Conservation (phyloP, 2,113 vertebrate species). For the Chloebia gouldiae region DNA sequence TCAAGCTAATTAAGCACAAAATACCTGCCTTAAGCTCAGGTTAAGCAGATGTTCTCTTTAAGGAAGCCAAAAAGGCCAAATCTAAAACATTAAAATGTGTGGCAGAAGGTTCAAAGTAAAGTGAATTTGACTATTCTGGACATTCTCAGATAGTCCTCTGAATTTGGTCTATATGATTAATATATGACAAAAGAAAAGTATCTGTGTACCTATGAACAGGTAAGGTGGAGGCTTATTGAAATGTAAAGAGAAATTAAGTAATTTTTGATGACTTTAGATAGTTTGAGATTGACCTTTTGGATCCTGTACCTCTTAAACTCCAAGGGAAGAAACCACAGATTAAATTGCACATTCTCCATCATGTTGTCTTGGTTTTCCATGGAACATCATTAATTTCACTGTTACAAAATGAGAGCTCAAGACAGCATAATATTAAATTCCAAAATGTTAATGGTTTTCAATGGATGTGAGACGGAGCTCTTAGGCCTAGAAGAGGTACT, state of each 20-base stretch:
- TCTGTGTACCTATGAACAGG: not conserved
- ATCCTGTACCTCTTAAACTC: not conserved
- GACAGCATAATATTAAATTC: not conserved
- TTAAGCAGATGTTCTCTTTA: not conserved
- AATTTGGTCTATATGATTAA: not conserved
- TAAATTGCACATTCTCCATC: not conserved
- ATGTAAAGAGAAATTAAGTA: not conserved
- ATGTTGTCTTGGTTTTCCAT: not conserved
- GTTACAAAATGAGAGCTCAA: not conserved
- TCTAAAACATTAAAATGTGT: not conserved
- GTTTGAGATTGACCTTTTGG: not conserved
- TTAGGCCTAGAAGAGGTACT: not conserved
- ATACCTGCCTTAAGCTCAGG: not conserved
- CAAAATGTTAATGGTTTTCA: not conserved
- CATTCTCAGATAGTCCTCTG: not conserved
- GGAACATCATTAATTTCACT: not conserved
- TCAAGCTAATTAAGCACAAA: not conserved
- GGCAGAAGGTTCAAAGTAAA: not conserved
- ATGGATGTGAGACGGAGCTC: not conserved
- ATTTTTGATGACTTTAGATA: not conserved
- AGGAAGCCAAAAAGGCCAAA: not conserved
- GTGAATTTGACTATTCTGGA: not conserved
- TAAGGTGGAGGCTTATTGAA: not conserved
- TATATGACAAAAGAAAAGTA: not conserved
- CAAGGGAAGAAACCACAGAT: not conserved